phyloP scores from a whole-genome alignment of 2,888 invertebrate genomes.

The Rhagium mordax region DNA sequence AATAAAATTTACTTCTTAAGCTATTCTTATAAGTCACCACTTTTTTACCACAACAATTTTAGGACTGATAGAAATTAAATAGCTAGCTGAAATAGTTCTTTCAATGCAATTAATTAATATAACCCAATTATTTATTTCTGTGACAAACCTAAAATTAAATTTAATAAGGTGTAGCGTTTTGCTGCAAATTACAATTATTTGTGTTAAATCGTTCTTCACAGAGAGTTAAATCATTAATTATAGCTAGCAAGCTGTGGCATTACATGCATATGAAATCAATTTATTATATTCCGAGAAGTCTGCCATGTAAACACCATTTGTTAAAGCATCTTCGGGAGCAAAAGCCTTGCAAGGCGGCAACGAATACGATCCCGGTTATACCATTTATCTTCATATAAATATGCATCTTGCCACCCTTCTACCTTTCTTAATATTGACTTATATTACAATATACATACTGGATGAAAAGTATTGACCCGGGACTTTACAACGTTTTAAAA shows the following conservation, averaged over 20 bases:
- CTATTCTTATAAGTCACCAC: too few relatives aligned
- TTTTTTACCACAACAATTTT: too few relatives aligned
- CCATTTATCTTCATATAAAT: conserved; percentile 31
- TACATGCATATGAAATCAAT: conserved; percentile 49
- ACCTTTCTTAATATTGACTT: neutral
- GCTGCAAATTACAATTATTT: neutral
- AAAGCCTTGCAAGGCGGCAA: conserved; percentile 32
- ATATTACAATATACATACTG: neutral
- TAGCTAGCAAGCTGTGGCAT: conserved; percentile 37
- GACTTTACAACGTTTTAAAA: neutral
- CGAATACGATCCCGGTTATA: conserved; percentile 12
- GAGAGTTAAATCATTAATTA: conserved; percentile 41
- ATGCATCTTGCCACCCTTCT: conserved; percentile 10
- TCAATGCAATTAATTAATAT: too few relatives aligned
- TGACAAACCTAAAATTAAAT: neutral
- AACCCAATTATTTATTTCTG: neutral
- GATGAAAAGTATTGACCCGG: neutral
- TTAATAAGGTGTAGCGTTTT: neutral
- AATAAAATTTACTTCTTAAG: too few relatives aligned
- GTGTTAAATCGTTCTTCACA: neutral
- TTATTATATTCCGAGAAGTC: conserved; percentile 49
- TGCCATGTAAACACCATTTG: conserved; percentile 49
- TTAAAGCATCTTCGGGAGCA: conserved; percentile 43
- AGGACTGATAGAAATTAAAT: too few relatives aligned
- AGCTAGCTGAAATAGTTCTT: too few relatives aligned